These are phyloP conservation scores for Nesidiocoris tenuis DNA, from an alignment of 2,888 invertebrate species.

Conservation along the genomic window DNA sequence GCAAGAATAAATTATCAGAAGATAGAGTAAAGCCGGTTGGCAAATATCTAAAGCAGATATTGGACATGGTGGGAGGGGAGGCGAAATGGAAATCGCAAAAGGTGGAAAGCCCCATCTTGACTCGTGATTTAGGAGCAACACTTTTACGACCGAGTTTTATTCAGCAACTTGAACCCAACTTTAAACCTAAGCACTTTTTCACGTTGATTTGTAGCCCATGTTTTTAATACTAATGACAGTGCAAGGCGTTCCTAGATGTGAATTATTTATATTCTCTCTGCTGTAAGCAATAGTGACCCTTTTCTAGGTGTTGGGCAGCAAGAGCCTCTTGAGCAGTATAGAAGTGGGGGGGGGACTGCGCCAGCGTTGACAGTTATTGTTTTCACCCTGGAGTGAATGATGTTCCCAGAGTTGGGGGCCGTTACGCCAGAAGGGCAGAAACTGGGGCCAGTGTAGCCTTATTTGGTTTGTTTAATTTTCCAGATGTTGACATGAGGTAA, in stretches of 20 bases:
- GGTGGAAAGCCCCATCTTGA: not conserved
- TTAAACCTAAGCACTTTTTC: slow-evolving; percentile 7
- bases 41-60: too few species aligned
- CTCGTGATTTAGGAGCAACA: slow-evolving; percentile 30
- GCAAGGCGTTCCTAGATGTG: slow-evolving; percentile 38
- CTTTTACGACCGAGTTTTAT: slow-evolving; percentile 42
- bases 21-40: too few species aligned
- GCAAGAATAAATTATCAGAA: too few species aligned
- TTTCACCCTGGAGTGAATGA: slow-evolving; percentile 23
- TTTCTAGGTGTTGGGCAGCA: slow-evolving; percentile 28
- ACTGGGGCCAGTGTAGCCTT: not conserved
- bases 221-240: slow-evolving; percentile 40
- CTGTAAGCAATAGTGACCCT: not conserved
- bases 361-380: slow-evolving; percentile 33
- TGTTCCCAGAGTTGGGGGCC: not conserved
- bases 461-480: not conserved
- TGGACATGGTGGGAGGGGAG: not conserved
- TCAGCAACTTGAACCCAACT: slow-evolving; percentile 9
- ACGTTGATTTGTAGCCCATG: slow-evolving; percentile 38
- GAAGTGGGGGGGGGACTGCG: slow-evolving; percentile 6
- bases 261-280: slow-evolving; percentile 32
- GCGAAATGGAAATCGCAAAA: not conserved
- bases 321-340: slow-evolving; percentile 12
- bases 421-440: not conserved
- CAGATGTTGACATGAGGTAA: not conserved